These are phyloP conservation scores for Apostichopus parvimensis DNA, from an alignment of 35 echinoderm and acorn worm genomes.

Conservation along the genomic window DNA sequence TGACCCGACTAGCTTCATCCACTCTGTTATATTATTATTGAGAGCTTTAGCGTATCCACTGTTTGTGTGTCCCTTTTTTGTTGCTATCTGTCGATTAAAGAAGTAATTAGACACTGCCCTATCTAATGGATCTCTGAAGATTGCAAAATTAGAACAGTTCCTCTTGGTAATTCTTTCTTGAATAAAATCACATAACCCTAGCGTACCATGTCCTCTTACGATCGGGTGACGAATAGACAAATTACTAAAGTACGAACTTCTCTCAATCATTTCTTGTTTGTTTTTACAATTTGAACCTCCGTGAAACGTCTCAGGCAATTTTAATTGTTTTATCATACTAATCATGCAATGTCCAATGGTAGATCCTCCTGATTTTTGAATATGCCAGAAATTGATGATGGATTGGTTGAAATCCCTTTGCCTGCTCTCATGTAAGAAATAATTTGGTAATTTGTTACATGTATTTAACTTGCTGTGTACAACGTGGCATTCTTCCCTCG, in stretches of 20 bases:
- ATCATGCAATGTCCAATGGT: background rate
- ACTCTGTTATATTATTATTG: background rate
- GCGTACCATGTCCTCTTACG: background rate
- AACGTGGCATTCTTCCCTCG: too few species aligned
- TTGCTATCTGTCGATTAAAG: background rate
- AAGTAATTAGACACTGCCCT: constrained; percentile 16
- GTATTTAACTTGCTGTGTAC: too few species aligned
- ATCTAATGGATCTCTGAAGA: constrained; percentile 28
- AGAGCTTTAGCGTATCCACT: background rate
- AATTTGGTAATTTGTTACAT: too few species aligned
- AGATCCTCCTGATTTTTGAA: background rate
- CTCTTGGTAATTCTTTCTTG: background rate
- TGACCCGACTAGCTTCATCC: too few species aligned
- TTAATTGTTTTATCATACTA: background rate
- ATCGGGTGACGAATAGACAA: background rate
- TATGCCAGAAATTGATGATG: constrained; percentile 18
- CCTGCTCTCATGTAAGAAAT: too few species aligned
- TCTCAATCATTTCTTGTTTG: background rate
- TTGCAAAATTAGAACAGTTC: background rate
- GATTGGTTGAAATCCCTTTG: too few species aligned
- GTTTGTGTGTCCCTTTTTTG: background rate
- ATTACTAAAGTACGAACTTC: background rate
- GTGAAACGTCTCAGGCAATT: background rate
- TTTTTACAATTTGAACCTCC: background rate
- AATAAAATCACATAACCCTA: constrained; percentile 28